Evolutionary conservation across 2,888 invertebrate genomes (phyloP), one percentile per base, ranked within the genome.

Genomic region (Unio delphinus): DNA sequence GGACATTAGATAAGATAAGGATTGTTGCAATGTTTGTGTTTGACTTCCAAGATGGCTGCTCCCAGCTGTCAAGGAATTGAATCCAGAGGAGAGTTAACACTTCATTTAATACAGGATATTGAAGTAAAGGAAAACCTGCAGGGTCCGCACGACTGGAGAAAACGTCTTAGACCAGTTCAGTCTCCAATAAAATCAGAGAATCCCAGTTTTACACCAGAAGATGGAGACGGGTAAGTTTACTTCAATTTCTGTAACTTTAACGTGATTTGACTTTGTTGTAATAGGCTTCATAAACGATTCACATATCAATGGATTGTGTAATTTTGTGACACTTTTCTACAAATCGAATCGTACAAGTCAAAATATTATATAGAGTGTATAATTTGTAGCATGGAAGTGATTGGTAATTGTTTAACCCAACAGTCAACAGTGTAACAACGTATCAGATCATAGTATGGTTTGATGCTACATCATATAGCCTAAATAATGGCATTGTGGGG

Each of bases 131-230:
- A 65, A 63, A 78, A 74, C 62, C 85, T 81, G 34, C 87, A 86
- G 74, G 87, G 87, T 18, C 87, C 87, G 34, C 86, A 87, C 68
- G 83, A 85, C 70, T 87, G 87, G 87, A 76, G 87, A 68, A 84
- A 83, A 68, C 68, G 80, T 26, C 70, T 87, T 68, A 80, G 80
- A 71, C 86, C 83, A n/a, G 81, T 86, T n/a, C 67, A 73, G 59
- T 78, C 78, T 1, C 78, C 76, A 26, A 73, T 77, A 34, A 76
- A 73, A 30, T 56, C 34, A 59, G 65, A 74, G 54, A 65, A 71
- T 28, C 56, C 60, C 30, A 70, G 70, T 55, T 64, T 60, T 15
- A 45, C 45, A 45, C 45, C 45, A 3, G 45, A 45, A 11, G 45
- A 45, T 15, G 45, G 45, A 45, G 45, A 45, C 15, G 45, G 45